Percentiles rank a stretch among this genome's conserved stretches.
Evolutionary conservation across 2,888 invertebrate species (phyloP).

Genomic region (Troides oblongomaculatus): DNA sequence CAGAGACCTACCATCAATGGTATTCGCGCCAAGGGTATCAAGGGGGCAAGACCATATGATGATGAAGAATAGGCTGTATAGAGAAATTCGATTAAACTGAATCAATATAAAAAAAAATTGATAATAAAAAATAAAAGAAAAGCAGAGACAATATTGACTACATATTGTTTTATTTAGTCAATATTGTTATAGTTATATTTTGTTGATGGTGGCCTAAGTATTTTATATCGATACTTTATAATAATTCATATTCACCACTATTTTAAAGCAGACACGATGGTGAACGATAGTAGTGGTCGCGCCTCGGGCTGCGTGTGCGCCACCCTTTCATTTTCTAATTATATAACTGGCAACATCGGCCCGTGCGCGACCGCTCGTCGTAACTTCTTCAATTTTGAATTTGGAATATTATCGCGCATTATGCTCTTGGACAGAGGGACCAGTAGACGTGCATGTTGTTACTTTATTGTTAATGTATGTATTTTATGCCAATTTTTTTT

Average conservation of each 20-base stretch:
- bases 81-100: no score
- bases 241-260: conserved; percentile 45
- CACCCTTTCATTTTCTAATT: conserved; percentile 79
- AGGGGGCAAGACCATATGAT: no score
- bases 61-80: no score
- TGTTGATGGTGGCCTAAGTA: background rate
- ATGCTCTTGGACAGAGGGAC: conserved; percentile 47
- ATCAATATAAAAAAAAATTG: no score
- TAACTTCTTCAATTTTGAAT: conserved; percentile 70
- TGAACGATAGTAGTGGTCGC: conserved; percentile 74
- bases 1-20: no score
- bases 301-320: conserved; percentile 74
- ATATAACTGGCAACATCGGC: conserved; percentile 75
- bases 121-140: no score
- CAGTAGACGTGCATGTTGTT: conserved; percentile 55
- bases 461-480: conserved; percentile 40
- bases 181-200: background rate
- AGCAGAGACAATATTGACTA: no score
- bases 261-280: conserved; percentile 55
- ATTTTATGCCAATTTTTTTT: background rate
- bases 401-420: conserved; percentile 63
- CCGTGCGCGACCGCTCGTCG: conserved; percentile 67
- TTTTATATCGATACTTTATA: conserved; percentile 31
- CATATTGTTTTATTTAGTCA: no score
- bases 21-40: no score